Evolutionary conservation across 2,797 vertebrate species (phyloP).

Genomic region (Enteromius treurensis): DNA sequence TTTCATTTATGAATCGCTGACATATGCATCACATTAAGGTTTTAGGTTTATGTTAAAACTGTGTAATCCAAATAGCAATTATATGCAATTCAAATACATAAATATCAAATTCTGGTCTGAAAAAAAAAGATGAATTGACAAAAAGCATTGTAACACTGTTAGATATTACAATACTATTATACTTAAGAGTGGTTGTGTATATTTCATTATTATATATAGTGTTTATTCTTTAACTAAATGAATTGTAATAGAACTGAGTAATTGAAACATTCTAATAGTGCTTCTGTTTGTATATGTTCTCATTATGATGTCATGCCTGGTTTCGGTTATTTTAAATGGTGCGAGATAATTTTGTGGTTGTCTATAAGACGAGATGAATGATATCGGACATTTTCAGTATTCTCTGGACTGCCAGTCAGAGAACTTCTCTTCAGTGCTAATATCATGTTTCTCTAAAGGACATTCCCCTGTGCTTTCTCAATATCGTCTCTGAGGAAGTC

Average conservation of each 20-base stretch:
- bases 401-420: conserved; percentile 3
- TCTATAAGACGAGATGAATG: not conserved
- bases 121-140: not conserved
- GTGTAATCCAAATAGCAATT: not conserved
- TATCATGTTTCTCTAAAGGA: conserved; percentile 58
- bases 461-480: conserved; percentile 43
- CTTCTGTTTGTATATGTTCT: not conserved
- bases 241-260: not conserved
- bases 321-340: not conserved
- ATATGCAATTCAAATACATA: not conserved
- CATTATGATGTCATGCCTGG: not conserved
- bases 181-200: not conserved
- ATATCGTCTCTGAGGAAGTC: conserved; percentile 54
- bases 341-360: not conserved
- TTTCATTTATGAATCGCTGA: not conserved
- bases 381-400: not conserved
- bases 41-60: not conserved
- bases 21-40: not conserved
- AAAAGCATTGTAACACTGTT: not conserved
- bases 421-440: conserved; percentile 16
- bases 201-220: not conserved
- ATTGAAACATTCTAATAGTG: not conserved
- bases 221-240: not conserved
- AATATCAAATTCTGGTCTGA: not conserved
- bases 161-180: not conserved